Conservation (phyloP, 2,888 invertebrate genomes). For the Nemurella pictetii region DNA sequence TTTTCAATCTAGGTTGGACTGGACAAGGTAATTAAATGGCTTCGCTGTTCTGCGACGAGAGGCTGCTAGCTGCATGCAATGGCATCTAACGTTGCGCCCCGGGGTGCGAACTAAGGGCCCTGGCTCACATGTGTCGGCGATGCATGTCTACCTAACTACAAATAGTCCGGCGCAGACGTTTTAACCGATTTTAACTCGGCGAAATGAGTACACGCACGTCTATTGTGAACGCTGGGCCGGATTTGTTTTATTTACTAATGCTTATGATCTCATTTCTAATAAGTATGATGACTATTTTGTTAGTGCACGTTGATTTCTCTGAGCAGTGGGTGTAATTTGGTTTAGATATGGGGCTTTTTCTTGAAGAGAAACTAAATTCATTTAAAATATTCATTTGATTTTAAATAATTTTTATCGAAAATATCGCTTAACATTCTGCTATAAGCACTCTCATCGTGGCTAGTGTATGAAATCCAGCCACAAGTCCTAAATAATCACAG, state of each 20-base stretch:
- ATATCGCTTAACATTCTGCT: too few species aligned
- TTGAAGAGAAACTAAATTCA: too few species aligned
- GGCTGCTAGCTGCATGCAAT: not conserved
- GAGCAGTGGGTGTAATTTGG: too few species aligned
- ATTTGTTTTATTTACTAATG: not conserved
- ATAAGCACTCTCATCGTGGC: too few species aligned
- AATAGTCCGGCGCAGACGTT: not conserved
- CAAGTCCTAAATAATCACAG: too few species aligned
- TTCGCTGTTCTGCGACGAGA: not conserved
- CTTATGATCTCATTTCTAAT: not conserved
- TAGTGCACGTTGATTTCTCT: too few species aligned
- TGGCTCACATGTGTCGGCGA: not conserved
- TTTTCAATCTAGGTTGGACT: constrained; percentile 34
- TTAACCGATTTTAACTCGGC: not conserved
- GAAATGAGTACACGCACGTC: not conserved
- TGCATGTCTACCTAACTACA: too few species aligned
- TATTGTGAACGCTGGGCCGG: not conserved
- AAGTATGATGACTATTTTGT: too few species aligned
- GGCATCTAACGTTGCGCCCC: not conserved
- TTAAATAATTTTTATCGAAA: too few species aligned
- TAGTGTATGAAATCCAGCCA: too few species aligned
- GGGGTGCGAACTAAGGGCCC: not conserved
- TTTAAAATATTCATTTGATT: too few species aligned
- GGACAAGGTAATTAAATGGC: constrained; percentile 29
- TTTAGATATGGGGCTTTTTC: too few species aligned